phyloP scores from a whole-genome alignment of 2,797 vertebrate genomes.

The Diglossa cyanea region DNA sequence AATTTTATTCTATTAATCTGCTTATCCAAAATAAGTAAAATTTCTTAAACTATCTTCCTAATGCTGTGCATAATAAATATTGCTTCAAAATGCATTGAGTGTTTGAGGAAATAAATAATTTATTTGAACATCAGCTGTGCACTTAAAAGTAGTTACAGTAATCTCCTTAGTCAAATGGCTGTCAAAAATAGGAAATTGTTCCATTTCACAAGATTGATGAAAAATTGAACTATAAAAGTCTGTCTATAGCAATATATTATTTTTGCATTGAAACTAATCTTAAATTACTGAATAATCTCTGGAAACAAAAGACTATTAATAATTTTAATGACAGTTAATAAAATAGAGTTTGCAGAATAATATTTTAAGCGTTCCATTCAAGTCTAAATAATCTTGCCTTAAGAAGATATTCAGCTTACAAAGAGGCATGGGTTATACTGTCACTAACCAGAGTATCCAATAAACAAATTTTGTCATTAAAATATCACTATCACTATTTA shows the following conservation, averaged over 20 bases:
- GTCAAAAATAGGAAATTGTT: neutral
- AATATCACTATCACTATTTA: neutral
- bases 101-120: neutral
- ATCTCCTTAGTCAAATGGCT: neutral
- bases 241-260: neutral
- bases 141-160: neutral
- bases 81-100: neutral
- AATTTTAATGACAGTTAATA: neutral
- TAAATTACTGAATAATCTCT: neutral
- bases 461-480: neutral
- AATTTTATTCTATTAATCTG: neutral
- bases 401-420: neutral
- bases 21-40: neutral
- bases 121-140: neutral
- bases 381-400: neutral
- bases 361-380: neutral
- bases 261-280: neutral
- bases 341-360: neutral
- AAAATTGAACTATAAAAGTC: neutral
- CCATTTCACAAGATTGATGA: neutral
- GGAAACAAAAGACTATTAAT: neutral
- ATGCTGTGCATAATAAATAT: neutral
- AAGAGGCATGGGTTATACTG: neutral
- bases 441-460: neutral
- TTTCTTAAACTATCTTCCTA: neutral